Base-by-base conservation (phyloP, 2,797 vertebrate genomes). In the Odontamblyopus lacepedii region DNA sequence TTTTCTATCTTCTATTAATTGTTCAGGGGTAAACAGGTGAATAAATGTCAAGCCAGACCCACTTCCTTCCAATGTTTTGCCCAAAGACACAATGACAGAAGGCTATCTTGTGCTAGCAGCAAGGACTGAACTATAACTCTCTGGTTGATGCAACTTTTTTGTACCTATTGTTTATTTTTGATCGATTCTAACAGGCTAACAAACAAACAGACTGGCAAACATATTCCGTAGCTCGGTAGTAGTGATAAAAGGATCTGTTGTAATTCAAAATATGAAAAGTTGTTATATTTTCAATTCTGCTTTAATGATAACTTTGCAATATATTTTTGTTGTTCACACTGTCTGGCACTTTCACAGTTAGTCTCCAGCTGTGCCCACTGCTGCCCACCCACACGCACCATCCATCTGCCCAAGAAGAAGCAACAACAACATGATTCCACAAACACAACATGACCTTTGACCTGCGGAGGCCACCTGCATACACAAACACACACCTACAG, bases 361-460 rank as follows among this genome's bases (percentile, higher is more conserved):
- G 41, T 77, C 71, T 76, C 69, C 87, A 78, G 73, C 80, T 84
- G 79, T 85, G 77, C 79, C 82, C 71, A 73, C 73, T 69, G 29
- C 60, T 61, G 65, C 76, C 64, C 71, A 79, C 38, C 48, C 64
- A 65, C 62, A 69, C 63, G 77, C 73, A 77, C 63, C 72, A 83
- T 78, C 78, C 78, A 84, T 87, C 89, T 87, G 79, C 77, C 75
- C 78, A 5, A 38, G 64, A 23, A 75, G 78, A 27, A 75, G 78
- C 74, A 70, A 77, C 70, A 88, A 35, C 86, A 85, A 86, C 84
- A 82, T 73, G 67, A 73, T 66, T 80, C 76, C 53, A 51, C 82
- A 85, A 87, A 89, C 78, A 89, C 44, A 50, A 72, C 56, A 69
- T 77, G 75, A 90, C 81, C 83, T 87, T 85, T 89, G 74, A 79